Conservation (phyloP, 2,113 vertebrate genomes). For the Marmota monax region DNA sequence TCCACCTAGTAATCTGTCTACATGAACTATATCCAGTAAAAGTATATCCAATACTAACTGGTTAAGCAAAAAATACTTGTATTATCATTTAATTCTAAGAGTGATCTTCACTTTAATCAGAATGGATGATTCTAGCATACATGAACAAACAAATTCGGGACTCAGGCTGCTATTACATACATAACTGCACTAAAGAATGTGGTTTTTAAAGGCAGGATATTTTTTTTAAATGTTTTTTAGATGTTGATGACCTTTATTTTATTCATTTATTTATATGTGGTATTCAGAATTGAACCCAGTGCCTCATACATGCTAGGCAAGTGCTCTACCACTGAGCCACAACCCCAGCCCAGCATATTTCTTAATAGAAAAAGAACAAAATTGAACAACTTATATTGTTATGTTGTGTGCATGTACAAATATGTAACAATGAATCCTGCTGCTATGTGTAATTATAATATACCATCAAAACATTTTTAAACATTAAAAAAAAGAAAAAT, state of each 20-base stretch:
- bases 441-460: too few relatives aligned
- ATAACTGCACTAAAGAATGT: background rate
- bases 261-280: too few relatives aligned
- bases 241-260: too few relatives aligned
- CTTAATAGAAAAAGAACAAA: background rate
- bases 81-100: conserved; percentile 50
- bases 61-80: background rate
- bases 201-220: background rate
- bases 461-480: too few relatives aligned
- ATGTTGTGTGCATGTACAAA: too few relatives aligned
- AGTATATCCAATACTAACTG: background rate
- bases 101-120: conserved; percentile 7
- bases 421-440: too few relatives aligned
- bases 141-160: background rate
- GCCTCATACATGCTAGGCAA: too few relatives aligned
- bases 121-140: background rate
- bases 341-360: too few relatives aligned
- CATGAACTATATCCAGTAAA: background rate
- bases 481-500: background rate
- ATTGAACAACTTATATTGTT: background rate
- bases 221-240: too few relatives aligned
- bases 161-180: conserved; percentile 28
- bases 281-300: too few relatives aligned
- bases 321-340: too few relatives aligned
- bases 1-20: background rate